phyloP scores from a whole-genome alignment of 2,888 invertebrate species.

The Beris morrisii region DNA sequence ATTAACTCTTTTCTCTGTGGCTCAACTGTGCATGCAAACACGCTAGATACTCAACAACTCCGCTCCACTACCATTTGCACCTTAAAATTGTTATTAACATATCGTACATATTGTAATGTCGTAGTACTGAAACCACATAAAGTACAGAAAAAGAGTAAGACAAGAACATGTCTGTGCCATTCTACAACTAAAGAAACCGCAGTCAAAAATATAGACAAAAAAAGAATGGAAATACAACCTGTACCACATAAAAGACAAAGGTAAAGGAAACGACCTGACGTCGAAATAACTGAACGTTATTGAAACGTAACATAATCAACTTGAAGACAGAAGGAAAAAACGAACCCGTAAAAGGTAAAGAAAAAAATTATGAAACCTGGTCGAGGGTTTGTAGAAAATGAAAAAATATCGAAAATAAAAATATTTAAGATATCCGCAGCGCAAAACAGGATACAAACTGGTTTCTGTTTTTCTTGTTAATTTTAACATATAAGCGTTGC shows the following conservation, averaged over 20 bases:
- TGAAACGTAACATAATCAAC: constrained; percentile 22
- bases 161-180: constrained; percentile 14
- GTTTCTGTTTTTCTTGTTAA: no score
- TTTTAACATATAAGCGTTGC: no score
- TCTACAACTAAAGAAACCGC: constrained; percentile 10
- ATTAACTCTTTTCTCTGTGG: no score
- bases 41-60: not conserved
- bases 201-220: constrained; percentile 2
- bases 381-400: no score
- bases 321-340: not conserved
- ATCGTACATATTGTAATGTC: constrained; percentile 10
- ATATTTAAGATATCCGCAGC: no score
- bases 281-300: constrained; percentile 15
- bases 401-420: no score
- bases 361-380: no score
- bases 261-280: constrained; percentile 4
- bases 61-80: constrained; percentile 4
- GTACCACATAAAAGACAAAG: not conserved
- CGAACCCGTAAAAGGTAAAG: no score
- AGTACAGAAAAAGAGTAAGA: constrained; percentile 4
- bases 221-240: constrained; percentile 13
- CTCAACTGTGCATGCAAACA: no score
- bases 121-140: constrained; percentile 9
- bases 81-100: constrained; percentile 10
- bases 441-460: no score